A percentile compares a stretch with the other conserved stretches of the same genome.
phyloP scores from a whole-genome alignment of 2,797 vertebrate genomes.

The Onychomys torridus region DNA sequence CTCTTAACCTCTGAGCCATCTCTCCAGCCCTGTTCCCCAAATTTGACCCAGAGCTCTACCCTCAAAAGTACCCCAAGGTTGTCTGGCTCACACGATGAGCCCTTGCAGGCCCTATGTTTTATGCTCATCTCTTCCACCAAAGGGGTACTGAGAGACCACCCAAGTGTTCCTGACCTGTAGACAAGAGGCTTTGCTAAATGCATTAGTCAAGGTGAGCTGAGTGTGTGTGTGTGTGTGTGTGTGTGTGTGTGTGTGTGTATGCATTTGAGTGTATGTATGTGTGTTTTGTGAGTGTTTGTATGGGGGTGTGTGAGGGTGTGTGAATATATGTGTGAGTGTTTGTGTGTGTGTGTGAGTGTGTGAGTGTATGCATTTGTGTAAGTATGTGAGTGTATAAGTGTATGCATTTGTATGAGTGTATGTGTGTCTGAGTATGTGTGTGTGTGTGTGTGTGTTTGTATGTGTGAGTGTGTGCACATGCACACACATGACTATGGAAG shows the following conservation, averaged over 20 bases:
- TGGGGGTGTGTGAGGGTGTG: not conserved
- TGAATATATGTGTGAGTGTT: not conserved
- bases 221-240: not conserved
- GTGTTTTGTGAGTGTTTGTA: not conserved
- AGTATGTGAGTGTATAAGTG: not conserved
- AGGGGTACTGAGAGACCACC: not conserved
- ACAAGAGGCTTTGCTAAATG: not conserved
- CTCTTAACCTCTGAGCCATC: no score
- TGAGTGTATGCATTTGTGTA: not conserved
- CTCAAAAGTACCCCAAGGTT: no score
- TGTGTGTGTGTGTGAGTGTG: not conserved
- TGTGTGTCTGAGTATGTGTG: fast-evolving
- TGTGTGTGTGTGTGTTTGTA: not conserved
- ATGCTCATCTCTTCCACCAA: not conserved
- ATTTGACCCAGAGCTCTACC: no score
- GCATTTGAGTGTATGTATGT: not conserved
- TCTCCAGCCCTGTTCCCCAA: not conserved
- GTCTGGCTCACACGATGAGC: not conserved
- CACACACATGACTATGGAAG: not conserved
- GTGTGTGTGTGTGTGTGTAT: not conserved
- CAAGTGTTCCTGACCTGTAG: not conserved
- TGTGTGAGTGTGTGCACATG: not conserved
- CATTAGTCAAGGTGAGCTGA: not conserved
- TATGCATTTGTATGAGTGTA: no score
- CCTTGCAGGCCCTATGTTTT: not conserved